Base-by-base conservation (phyloP, 2,888 invertebrate species). In the Macroteleia sp. region DNA sequence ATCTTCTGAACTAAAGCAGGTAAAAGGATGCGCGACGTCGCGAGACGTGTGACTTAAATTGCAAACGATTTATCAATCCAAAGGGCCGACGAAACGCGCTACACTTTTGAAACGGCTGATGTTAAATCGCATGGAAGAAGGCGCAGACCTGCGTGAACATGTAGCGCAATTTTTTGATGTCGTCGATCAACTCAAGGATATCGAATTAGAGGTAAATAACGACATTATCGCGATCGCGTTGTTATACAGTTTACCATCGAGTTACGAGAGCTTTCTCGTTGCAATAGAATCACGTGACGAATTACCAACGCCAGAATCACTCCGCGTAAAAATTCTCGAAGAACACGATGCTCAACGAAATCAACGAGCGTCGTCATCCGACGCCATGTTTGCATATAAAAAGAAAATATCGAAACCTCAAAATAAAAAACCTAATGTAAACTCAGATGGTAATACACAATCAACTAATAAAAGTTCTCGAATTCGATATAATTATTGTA, bases 261-360 rank as follows among this genome's bases (percentile, higher is more conserved):
- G 41, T 41, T 41, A 41, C 20, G 41, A 41, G 3, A 41, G 20
- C 20, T 41, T 41, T 41, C 41, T 19, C n/a, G 14, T 41, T 10
- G 19, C 42, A 9, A 42, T 42, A 42, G 42, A 30, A 30, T 34
- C 34, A 34, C 42, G 42, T n/a, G n/a, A 42, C n/a, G 42, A 42
- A 20, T 19, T 42, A 19, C 42, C 42, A n/a, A 42, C 19, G 6
- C 42, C 42, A 2, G 42, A 42, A 42, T 10, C 42, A 10, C 19
- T 42, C 6, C 42, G 42, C 17, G n/a, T 42, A 10, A 42, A 42
- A 42, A 20, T 42, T 19, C 4, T 42, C 42, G 42, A 42, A 19
- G 42, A 42, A 42, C 14, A 39, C 14, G 39, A 39, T 10, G 12
- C 39, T 17, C 39, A 39, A 39, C 9, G 39, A 39, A 39, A 39